Evolutionary conservation across 2,888 invertebrate genomes (phyloP).

Genomic region (Trachelus stipa): DNA sequence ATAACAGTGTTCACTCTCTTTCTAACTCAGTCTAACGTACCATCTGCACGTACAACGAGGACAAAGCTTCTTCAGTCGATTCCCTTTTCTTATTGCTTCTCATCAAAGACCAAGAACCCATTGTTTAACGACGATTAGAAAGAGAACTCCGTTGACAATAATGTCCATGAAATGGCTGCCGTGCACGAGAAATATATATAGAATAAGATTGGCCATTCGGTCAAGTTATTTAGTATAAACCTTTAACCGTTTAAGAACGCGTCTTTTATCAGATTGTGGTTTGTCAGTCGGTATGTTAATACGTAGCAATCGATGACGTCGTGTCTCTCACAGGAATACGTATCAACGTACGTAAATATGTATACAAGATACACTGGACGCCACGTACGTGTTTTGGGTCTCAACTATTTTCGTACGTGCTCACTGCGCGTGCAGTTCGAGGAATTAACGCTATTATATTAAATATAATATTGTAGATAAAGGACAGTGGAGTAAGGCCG

Average conservation of each 20-base stretch:
- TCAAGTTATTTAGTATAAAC: neutral
- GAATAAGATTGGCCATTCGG: no score
- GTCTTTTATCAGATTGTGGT: neutral
- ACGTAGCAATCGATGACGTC: neutral
- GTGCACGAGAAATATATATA: neutral
- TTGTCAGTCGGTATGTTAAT: neutral
- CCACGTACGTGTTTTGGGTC: neutral
- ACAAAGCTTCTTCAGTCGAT: neutral
- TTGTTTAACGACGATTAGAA: neutral
- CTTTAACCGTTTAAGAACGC: neutral
- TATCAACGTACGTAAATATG: neutral
- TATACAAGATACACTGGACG: neutral
- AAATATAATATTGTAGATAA: neutral
- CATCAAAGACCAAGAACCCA: no score
- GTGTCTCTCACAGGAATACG: neutral
- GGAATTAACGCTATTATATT: neutral
- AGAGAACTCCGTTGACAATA: neutral
- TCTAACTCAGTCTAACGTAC: neutral
- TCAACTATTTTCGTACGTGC: neutral
- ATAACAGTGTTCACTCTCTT: neutral
- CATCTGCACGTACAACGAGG: neutral
- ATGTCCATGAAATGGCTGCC: neutral
- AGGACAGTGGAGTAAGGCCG: neutral
- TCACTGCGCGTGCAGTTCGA: neutral
- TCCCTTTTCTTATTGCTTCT: neutral